Conservation (phyloP, 2,113 vertebrate species). For the Mustelus asterias region DNA sequence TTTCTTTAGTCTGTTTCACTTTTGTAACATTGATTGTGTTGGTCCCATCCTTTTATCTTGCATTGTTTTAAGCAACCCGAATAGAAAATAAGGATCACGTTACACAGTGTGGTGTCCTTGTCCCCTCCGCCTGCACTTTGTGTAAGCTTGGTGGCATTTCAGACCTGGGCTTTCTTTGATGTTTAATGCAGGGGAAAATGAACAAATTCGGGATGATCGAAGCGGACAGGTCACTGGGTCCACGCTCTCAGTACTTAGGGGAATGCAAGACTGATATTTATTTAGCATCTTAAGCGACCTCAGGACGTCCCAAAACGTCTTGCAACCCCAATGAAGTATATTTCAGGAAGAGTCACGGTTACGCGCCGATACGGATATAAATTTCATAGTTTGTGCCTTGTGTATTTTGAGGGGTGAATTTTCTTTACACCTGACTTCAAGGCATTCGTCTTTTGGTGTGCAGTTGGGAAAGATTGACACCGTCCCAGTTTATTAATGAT, state of each 20-base stretch:
- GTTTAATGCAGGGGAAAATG: not conserved
- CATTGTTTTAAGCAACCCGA: too few species aligned
- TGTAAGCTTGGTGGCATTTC: not conserved
- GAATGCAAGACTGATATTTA: not conserved
- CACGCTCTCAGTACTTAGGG: not conserved
- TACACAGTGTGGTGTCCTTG: not conserved
- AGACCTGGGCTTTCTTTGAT: not conserved
- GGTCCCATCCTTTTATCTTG: not conserved
- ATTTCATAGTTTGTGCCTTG: not conserved
- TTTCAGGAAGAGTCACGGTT: not conserved
- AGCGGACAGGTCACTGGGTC: not conserved
- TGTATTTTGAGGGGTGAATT: not conserved
- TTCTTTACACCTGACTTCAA: not conserved
- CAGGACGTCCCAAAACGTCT: not conserved
- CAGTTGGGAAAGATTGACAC: not conserved
- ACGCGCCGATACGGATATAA: not conserved
- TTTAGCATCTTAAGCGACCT: not conserved
- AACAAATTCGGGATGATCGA: not conserved
- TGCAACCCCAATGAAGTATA: not conserved
- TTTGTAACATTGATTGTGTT: not conserved
- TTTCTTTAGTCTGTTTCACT: not conserved
- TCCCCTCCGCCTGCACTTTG: not conserved
- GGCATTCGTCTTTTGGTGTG: not conserved
- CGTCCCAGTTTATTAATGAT: not conserved
- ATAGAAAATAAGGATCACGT: too few species aligned